Percentiles rank a stretch among this genome's conserved stretches.
Evolutionary conservation across 2,888 invertebrate genomes (phyloP).

Genomic region (Pollenia angustigena): DNA sequence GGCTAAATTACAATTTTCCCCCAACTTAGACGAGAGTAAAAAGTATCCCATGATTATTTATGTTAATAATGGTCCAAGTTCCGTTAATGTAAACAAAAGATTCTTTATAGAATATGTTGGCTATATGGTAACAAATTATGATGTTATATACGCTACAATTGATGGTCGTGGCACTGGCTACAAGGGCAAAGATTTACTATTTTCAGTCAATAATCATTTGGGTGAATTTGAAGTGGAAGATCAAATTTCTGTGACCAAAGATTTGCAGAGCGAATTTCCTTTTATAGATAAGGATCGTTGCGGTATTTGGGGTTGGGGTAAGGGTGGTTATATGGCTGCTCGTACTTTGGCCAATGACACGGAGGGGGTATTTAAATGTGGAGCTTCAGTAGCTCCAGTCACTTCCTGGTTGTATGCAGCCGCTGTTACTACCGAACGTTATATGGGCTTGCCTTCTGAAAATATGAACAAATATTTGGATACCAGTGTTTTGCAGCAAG

Average conservation of each 20-base stretch:
- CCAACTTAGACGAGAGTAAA: slow-evolving; percentile 85
- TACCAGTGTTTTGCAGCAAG: slow-evolving; percentile 88
- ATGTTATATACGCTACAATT: slow-evolving; percentile 91
- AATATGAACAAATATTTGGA: slow-evolving; percentile 90
- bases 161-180: slow-evolving; percentile 94
- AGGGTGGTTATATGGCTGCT: slow-evolving; percentile 94
- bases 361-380: slow-evolving; percentile 90
- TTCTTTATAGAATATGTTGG: slow-evolving; percentile 87
- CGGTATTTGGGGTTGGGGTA: slow-evolving; percentile 90
- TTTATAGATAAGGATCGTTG: slow-evolving; percentile 80
- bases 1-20: slow-evolving; percentile 88
- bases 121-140: slow-evolving; percentile 90
- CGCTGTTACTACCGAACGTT: slow-evolving; percentile 96
- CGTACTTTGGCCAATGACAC: slow-evolving; percentile 90
- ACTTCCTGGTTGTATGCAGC: slow-evolving; percentile 93
- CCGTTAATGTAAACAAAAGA: slow-evolving; percentile 89
- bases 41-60: slow-evolving; percentile 90
- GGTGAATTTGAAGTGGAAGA: slow-evolving; percentile 95
- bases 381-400: slow-evolving; percentile 95
- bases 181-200: slow-evolving; percentile 91
- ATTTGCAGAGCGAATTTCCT: slow-evolving; percentile 75
- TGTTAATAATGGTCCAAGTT: slow-evolving; percentile 94
- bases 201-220: slow-evolving; percentile 90
- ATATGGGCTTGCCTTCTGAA: slow-evolving; percentile 92
- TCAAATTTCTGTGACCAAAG: slow-evolving; percentile 88